phyloP scores from a whole-genome alignment of 1,140 invertebrate genomes.

The Bombus pyrosoma region DNA sequence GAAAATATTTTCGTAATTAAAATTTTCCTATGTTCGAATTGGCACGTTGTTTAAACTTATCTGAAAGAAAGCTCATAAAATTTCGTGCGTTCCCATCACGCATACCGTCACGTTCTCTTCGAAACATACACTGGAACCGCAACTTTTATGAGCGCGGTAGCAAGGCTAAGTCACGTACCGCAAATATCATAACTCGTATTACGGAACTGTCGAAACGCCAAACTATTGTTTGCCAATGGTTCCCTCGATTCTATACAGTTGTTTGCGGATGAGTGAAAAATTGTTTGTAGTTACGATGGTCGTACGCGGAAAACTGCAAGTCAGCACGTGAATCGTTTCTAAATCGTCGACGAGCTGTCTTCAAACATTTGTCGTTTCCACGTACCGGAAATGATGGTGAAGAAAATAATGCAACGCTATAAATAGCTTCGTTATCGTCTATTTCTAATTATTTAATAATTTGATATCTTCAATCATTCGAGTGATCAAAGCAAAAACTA shows the following conservation, averaged over 20 bases:
- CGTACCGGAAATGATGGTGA: not conserved
- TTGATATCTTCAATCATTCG: too few relatives aligned
- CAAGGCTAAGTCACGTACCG: conserved; percentile 66
- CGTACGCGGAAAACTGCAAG: conserved; percentile 2
- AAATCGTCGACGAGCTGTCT: conserved; percentile 5
- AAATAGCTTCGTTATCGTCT: not conserved
- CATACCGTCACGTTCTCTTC: conserved; percentile 43
- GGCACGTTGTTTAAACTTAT: not conserved
- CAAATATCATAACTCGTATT: conserved; percentile 71
- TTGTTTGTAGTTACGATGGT: conserved; percentile 29
- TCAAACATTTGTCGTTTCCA: conserved; percentile 15
- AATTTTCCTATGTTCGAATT: not conserved
- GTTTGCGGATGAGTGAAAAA: conserved; percentile 55
- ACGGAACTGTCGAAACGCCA: conserved; percentile 41
- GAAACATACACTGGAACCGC: conserved; percentile 23
- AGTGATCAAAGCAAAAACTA: too few relatives aligned
- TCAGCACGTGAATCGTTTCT: conserved; percentile 40
- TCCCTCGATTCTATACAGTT: conserved; percentile 15
- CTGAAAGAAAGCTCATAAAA: conserved; percentile 29
- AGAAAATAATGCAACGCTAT: not conserved
- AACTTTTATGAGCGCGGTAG: conserved; percentile 58
- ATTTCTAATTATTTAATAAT: not conserved
- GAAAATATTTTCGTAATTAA: not conserved
- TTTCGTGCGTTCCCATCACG: conserved; percentile 7
- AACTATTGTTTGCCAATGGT: conserved; percentile 61